Conservation (phyloP, 2,113 vertebrate species). For the Poeciliopsis prolifica region DNA sequence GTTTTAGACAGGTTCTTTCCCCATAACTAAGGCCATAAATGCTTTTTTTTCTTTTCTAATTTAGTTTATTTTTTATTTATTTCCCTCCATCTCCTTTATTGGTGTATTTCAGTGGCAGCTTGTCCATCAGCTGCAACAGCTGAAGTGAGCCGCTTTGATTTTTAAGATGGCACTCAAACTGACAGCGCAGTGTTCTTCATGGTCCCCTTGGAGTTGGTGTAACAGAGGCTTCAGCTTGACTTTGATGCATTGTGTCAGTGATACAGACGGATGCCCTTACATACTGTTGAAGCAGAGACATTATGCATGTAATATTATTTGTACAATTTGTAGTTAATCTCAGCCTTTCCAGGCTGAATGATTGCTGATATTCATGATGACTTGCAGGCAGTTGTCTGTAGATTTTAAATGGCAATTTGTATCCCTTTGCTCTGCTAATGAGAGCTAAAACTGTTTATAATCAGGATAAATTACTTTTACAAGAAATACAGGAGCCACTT, state of each 20-base stretch:
- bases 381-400: neutral
- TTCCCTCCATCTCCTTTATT: conserved; percentile 16
- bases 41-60: neutral
- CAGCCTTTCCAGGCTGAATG: neutral
- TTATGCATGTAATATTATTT: neutral
- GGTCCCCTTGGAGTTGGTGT: conserved; percentile 36
- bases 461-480: neutral
- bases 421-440: neutral
- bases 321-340: neutral
- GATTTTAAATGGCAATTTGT: neutral
- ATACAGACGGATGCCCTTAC: neutral
- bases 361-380: neutral
- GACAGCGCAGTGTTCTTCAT: conserved; percentile 16
- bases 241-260: conserved; percentile 20
- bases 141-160: conserved; percentile 25
- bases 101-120: conserved; percentile 30
- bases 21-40: conserved; percentile 12
- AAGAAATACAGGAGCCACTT: neutral
- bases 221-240: neutral
- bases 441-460: neutral
- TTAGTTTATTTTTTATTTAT: conserved; percentile 11
- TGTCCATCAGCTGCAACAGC: conserved; percentile 40
- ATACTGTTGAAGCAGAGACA: neutral
- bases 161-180: conserved; percentile 35
- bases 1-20: neutral